phyloP scores from a whole-genome alignment of 2,888 invertebrate species.

The Autographa gamma region DNA sequence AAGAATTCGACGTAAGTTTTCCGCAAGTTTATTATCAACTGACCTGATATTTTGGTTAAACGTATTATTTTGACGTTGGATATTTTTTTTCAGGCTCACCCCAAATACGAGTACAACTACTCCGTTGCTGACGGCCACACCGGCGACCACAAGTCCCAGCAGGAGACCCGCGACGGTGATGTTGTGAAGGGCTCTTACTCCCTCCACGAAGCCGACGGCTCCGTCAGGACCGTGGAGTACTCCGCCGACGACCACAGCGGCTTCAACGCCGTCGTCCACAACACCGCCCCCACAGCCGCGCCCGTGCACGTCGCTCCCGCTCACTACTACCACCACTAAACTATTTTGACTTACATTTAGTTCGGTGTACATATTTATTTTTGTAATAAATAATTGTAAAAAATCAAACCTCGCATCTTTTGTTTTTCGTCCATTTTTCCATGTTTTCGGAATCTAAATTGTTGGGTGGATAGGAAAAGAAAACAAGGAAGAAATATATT shows the following conservation, averaged over 20 bases:
- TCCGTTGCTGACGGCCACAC: conserved; percentile 83
- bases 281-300: conserved; percentile 61
- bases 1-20: conserved; percentile 20
- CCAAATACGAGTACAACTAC: conserved; percentile 83
- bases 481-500: no score
- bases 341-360: not conserved
- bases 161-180: conserved; percentile 85
- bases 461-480: not conserved
- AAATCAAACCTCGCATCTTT: not conserved
- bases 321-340: conserved; percentile 55
- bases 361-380: not conserved
- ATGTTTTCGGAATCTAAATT: no score
- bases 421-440: not conserved
- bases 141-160: conserved; percentile 85
- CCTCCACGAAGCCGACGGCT: conserved; percentile 85
- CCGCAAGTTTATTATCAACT: no score
- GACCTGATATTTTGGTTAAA: no score
- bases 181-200: conserved; percentile 88
- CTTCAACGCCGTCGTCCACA: conserved; percentile 74
- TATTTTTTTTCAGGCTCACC: no score
- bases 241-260: conserved; percentile 83
- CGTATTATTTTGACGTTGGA: no score
- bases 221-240: conserved; percentile 85
- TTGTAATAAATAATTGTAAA: not conserved
- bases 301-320: conserved; percentile 53